Evolutionary conservation across 2,888 invertebrate species (phyloP), one percentile per base, ranked within the genome.

Genomic region (Zygothrica quintamaculata): DNA sequence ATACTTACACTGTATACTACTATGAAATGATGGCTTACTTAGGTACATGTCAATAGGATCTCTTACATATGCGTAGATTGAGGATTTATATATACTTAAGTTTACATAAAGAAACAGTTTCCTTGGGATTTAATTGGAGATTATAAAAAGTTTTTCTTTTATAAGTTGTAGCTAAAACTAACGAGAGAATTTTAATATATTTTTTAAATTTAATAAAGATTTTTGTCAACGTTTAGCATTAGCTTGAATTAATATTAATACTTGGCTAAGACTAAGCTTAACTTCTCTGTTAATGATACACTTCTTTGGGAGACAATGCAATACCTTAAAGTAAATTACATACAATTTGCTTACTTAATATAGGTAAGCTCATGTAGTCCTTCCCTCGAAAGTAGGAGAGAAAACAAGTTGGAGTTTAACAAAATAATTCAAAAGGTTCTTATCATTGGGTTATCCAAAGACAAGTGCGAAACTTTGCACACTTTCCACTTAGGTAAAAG

Each of bases 381-480:
- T 22, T 2, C 12, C 1, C 12, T 3, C 2, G n/a, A n/a, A n/a
- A 12, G 15, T 25, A 11, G 22, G 7, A 25, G 46, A 18, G 57
- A 46, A 71, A 65, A 53, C 51, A 44, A 40, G 34, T 39, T 56
- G 43, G 39, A 15, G 39, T 52, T 52, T 48, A 70, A 74, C 65
- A 64, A 81, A 84, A 79, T 81, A 84, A 84, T 79, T 78, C 71
- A 84, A 55, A 72, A 33, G 22, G 29, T 11, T 52, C 78, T 79
- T 78, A 78, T 78, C 77, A 61, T 55, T 39, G 15, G 66, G 40
- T 62, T 74, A 61, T 58, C 56, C 59, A 48, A 16, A 26, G 57
- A 62, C 57, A 77, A 77, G 62, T 74, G 84, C 64, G 56, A 82
- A 80, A 85, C 65, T 80, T 80, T 76, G 52, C 16, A 26, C 40